These are phyloP conservation scores for Carcinoscorpius rotundicauda DNA, from an alignment of 1,140 invertebrate genomes.

Conservation along the genomic window DNA sequence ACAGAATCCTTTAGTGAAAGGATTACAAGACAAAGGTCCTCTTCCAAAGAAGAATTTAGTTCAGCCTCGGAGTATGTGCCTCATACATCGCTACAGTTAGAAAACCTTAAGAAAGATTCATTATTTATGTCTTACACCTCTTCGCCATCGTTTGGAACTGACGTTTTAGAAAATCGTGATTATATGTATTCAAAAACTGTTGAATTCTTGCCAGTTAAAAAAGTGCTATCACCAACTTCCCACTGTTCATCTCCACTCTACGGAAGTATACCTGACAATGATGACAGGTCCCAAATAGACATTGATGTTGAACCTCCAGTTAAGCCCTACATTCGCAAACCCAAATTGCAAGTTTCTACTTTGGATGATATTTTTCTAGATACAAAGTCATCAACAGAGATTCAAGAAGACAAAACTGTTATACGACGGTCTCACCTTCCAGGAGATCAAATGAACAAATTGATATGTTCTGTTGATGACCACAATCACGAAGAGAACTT, in stretches of 20 bases:
- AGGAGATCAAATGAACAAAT: no score
- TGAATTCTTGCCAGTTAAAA: conserved; percentile 7
- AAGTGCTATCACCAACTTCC: conserved; percentile 11
- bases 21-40: conserved; percentile 7
- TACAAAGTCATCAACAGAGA: conserved; percentile 16
- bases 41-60: conserved; percentile 7
- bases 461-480: no score
- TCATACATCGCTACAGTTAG: conserved; percentile 17
- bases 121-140: conserved; percentile 13
- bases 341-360: conserved; percentile 9
- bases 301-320: conserved; percentile 18
- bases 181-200: no score
- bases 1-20: conserved; percentile 13
- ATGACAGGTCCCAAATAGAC: conserved; percentile 26
- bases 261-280: conserved; percentile 28
- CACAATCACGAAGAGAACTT: no score
- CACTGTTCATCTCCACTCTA: conserved; percentile 16
- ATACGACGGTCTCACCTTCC: no score
- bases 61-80: conserved; percentile 13
- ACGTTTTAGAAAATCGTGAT: no score
- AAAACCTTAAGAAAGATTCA: conserved; percentile 7
- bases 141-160: conserved; percentile 1
- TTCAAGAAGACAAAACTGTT: conserved; percentile 15
- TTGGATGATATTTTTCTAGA: conserved; percentile 18
- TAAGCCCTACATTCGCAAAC: conserved; percentile 16